Evolutionary conservation across 2,797 vertebrate species (phyloP).

Genomic region (Enteromius radiatus): DNA sequence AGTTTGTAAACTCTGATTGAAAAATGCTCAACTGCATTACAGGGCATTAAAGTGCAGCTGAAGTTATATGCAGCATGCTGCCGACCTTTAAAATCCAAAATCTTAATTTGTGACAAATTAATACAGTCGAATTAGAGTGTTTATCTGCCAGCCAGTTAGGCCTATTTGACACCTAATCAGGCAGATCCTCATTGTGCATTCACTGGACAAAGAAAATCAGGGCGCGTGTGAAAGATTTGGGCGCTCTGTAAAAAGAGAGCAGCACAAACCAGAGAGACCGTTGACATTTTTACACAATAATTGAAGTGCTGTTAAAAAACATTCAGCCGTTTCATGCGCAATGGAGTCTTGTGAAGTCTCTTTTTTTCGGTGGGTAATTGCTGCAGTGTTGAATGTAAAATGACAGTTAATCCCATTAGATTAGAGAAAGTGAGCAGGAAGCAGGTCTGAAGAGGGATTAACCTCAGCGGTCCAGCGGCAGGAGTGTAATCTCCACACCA

Average conservation of each 20-base stretch:
- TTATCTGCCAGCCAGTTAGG: constrained; percentile 17
- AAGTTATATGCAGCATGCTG: background rate
- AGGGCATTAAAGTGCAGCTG: background rate
- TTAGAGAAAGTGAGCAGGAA: constrained; percentile 57
- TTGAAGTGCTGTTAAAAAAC: constrained; percentile 38
- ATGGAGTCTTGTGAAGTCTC: constrained; percentile 10
- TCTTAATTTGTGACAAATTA: constrained; percentile 26
- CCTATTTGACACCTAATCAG: constrained; percentile 28
- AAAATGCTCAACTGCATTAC: background rate
- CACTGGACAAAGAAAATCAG: constrained; percentile 17
- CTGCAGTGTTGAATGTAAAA: constrained; percentile 46
- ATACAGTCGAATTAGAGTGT: constrained; percentile 17
- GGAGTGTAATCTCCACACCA: constrained; percentile 33
- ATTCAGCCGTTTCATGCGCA: constrained; percentile 28
- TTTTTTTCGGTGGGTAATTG: constrained; percentile 40
- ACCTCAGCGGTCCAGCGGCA: constrained; percentile 58
- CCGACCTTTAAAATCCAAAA: constrained; percentile 17
- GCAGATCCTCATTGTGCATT: constrained; percentile 24
- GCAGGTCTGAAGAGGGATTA: constrained; percentile 72
- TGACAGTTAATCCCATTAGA: constrained; percentile 57
- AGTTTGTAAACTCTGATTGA: constrained; percentile 8
- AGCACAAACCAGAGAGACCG: constrained; percentile 20
- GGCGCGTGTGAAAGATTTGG: constrained; percentile 5
- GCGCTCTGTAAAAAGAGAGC: background rate
- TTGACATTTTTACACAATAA: constrained; percentile 40